A percentile compares a stretch with the other conserved stretches of the same genome.
These are phyloP conservation scores for Euphydryas editha DNA, from an alignment of 2,888 invertebrate genomes.

Conservation along the genomic window DNA sequence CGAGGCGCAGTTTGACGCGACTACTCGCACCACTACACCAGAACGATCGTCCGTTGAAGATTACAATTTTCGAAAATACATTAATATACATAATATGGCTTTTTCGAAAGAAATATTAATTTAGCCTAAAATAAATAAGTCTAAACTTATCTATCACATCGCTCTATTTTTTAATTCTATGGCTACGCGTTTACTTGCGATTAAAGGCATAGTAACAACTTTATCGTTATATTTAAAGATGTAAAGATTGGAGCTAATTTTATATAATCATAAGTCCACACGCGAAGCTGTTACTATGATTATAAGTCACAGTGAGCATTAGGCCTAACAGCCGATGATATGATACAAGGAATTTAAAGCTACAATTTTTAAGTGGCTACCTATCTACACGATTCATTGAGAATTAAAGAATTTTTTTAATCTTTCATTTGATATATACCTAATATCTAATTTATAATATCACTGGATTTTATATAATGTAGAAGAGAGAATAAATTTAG, in stretches of 20 bases:
- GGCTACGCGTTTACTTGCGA: constrained; percentile 13
- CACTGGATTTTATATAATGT: constrained; percentile 30
- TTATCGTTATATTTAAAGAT: neutral
- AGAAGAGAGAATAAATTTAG: constrained; percentile 1
- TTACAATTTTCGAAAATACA: too few species aligned
- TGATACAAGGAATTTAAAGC: constrained; percentile 62
- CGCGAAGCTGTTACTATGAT: constrained; percentile 4
- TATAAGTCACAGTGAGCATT: neutral
- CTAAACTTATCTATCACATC: constrained; percentile 64
- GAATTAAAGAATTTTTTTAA: constrained; percentile 23
- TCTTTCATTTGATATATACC: constrained; percentile 20
- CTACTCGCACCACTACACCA: too few species aligned
- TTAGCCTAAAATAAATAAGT: neutral
- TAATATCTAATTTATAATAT: constrained; percentile 32
- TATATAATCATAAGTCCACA: neutral
- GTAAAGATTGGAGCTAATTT: neutral
- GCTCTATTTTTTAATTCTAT: constrained; percentile 36
- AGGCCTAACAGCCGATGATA: constrained; percentile 56
- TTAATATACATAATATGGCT: neutral
- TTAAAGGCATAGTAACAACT: neutral
- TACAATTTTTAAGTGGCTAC: constrained; percentile 71
- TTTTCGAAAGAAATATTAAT: neutral
- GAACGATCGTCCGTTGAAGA: too few species aligned
- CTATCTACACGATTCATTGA: constrained; percentile 60
- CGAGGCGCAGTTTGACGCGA: too few species aligned